Base-by-base conservation (phyloP, 2,113 vertebrate genomes). In the Zingel zingel region DNA sequence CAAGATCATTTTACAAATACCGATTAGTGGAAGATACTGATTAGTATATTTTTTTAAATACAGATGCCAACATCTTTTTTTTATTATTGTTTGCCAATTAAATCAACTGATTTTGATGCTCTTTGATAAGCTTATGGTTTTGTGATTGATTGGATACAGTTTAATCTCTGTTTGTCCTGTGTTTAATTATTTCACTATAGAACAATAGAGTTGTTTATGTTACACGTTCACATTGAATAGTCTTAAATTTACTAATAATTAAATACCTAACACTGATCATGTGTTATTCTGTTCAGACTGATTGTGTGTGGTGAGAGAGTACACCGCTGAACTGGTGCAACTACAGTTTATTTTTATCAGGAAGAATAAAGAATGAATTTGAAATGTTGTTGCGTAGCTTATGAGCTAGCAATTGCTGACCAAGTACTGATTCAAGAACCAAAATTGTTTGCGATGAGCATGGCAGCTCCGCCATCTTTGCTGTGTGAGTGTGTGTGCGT, bases 1-100 rank as follows among this genome's bases (percentile, higher is more conserved):
- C 77, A 82, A 72, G 36, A 72, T 82, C 63, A 51, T n/a, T 72
- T 58, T 25, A 54, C n/a, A 54, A 43, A 75, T 45, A 74, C 16
- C 43, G n/a, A 57, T 18, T 8, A 53, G 13, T 54, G 48, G 25
- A 70, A 45, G 9, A 18, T 27, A 68, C 56, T 43, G 36, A 53
- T 36, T 3, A 36, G 19, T 27, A 1, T 47, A n/a, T 68, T 72
- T 83, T 23, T 83, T 23, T 47, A 14, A 48, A 50, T 57, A 47
- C 48, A 69, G 15, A 27, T 50, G 14, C 5, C 30, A 59, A 25
- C 15, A 58, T 56, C 23, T 54, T 25, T 30, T 56, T 15, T 56
- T 16, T 57, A 16, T 48, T 16, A 33, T 12, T 43, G 27, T 53
- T 74, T 50, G 18, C 19, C 11, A 36, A 70, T 7, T 43, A 9